These are phyloP conservation scores for Drosophila setifemur DNA, from an alignment of 1,140 invertebrate genomes.

Conservation along the genomic window DNA sequence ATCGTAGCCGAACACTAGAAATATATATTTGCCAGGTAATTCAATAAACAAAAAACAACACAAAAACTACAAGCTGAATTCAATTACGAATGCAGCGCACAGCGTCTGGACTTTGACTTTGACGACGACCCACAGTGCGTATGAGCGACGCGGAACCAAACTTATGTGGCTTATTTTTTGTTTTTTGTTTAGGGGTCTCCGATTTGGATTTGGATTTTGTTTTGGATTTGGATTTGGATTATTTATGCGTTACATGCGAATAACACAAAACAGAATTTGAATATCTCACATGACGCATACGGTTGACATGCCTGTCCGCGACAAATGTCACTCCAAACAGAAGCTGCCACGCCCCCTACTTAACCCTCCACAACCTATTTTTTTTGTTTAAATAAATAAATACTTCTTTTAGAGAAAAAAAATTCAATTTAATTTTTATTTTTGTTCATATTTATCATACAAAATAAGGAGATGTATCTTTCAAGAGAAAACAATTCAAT, in stretches of 20 bases:
- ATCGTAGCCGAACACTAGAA: slow-evolving; percentile 32
- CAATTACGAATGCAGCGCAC: slow-evolving; percentile 65
- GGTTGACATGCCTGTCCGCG: slow-evolving; percentile 43
- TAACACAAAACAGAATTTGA: slow-evolving; percentile 50
- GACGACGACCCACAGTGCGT: slow-evolving; percentile 67
- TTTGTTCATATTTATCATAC: too few species aligned
- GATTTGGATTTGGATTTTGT: not conserved
- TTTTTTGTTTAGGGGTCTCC: too few species aligned
- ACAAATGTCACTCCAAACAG: slow-evolving; percentile 51
- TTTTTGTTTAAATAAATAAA: too few species aligned
- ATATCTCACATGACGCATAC: slow-evolving; percentile 71
- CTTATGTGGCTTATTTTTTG: slow-evolving; percentile 7
- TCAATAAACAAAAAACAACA: slow-evolving; percentile 71
- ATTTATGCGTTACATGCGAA: slow-evolving; percentile 75
- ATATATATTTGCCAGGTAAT: slow-evolving; percentile 49
- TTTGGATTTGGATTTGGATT: slow-evolving; percentile 30
- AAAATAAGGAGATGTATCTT: too few species aligned
- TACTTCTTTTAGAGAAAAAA: too few species aligned
- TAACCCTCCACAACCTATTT: too few species aligned
- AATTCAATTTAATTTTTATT: too few species aligned
- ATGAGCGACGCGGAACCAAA: slow-evolving; percentile 74
- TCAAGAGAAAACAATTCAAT: too few species aligned
- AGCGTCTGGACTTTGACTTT: slow-evolving; percentile 42
- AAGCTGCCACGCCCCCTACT: slow-evolving; percentile 15
- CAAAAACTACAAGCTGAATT: slow-evolving; percentile 6